These are phyloP conservation scores for Neuroscelio doddi DNA, from an alignment of 2,888 invertebrate genomes.

Conservation along the genomic window DNA sequence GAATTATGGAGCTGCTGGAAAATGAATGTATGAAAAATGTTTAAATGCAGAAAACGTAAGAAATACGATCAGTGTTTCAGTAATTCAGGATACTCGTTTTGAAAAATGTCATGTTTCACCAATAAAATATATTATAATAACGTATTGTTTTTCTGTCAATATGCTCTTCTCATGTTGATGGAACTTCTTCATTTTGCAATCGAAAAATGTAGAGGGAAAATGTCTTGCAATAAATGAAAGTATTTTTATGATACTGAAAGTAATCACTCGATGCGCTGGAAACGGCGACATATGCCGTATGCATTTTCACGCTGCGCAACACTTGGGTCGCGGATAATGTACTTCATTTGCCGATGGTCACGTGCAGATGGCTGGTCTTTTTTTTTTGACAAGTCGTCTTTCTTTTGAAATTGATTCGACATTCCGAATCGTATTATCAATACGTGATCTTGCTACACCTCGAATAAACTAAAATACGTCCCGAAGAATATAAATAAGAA, in stretches of 20 bases:
- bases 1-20: no score
- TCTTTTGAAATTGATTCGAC: constrained; percentile 32
- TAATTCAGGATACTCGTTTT: no score
- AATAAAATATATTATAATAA: background rate
- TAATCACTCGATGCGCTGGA: constrained; percentile 38
- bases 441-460: no score
- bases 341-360: constrained; percentile 64
- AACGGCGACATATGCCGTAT: constrained; percentile 34
- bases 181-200: no score
- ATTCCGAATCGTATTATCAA: constrained; percentile 41
- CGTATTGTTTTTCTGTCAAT: background rate
- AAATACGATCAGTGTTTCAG: no score
- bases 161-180: no score
- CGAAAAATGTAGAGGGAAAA: background rate
- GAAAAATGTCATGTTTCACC: no score
- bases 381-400: constrained; percentile 41
- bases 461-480: no score
- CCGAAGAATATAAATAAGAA: no score
- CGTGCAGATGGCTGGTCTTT: constrained; percentile 51
- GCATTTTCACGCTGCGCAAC: constrained; percentile 59
- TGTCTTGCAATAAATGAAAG: constrained; percentile 19
- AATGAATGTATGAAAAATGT: no score
- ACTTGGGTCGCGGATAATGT: constrained; percentile 60
- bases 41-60: no score
- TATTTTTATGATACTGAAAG: constrained; percentile 39